These are phyloP conservation scores for Muscicapa adusta DNA, from an alignment of 2,113 vertebrate genomes.

Conservation along the genomic window DNA sequence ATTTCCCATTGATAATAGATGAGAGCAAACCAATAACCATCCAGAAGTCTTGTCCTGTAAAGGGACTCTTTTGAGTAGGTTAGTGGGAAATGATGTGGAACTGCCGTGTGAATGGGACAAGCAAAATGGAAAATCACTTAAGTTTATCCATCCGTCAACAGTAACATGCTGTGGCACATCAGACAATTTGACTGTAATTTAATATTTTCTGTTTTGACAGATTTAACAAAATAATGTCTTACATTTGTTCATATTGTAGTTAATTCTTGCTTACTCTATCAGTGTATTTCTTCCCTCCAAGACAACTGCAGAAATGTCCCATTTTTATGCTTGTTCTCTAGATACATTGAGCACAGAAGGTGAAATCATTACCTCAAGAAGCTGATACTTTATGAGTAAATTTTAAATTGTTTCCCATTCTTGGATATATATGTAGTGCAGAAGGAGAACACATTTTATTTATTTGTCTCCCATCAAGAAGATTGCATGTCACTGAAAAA, in stretches of 20 bases:
- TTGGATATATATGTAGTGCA: not conserved
- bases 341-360: not conserved
- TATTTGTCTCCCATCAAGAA: not conserved
- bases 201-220: not conserved
- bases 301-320: not conserved
- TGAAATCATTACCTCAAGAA: not conserved
- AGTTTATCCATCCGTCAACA: not conserved
- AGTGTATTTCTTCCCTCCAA: not conserved
- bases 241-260: not conserved
- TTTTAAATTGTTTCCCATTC: not conserved
- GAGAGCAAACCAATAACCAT: not conserved
- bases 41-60: not conserved
- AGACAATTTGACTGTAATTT: not conserved
- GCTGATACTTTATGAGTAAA: not conserved
- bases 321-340: not conserved
- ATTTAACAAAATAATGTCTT: not conserved
- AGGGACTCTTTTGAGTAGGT: not conserved
- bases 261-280: not conserved
- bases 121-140: not conserved
- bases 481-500: not conserved
- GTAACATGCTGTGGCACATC: not conserved
- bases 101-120: not conserved
- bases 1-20: not conserved
- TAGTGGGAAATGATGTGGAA: not conserved
- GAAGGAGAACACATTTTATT: not conserved